Conservation (phyloP, 2,797 vertebrate genomes). For the Melanotaenia maccullochi region DNA sequence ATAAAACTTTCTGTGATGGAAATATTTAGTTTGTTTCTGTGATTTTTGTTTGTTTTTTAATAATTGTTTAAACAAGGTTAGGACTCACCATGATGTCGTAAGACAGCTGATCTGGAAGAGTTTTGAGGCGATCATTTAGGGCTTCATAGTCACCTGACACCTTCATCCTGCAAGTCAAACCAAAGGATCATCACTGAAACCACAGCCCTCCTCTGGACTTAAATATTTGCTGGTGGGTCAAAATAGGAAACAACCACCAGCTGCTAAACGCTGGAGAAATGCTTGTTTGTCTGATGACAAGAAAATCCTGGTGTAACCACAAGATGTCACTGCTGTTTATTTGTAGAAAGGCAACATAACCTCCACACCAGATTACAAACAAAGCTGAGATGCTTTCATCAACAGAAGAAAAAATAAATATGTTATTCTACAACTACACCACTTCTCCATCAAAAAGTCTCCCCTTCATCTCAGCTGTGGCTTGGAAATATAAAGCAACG, state of each 20-base stretch:
- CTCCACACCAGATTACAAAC: neutral
- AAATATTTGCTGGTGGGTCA: neutral
- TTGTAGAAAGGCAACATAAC: rapidly evolving
- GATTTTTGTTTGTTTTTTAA: no score
- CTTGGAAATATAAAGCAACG: neutral
- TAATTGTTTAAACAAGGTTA: neutral
- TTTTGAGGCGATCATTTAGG: constrained; percentile 88
- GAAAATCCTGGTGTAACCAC: neutral
- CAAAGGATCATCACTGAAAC: neutral
- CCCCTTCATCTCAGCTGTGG: neutral
- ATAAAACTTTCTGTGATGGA: neutral
- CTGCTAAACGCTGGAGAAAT: neutral
- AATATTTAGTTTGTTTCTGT: neutral
- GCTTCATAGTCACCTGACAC: constrained; percentile 91
- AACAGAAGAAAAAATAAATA: neutral
- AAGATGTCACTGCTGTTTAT: neutral
- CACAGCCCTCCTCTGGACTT: constrained; percentile 7
- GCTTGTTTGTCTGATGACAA: neutral
- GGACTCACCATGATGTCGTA: constrained; percentile 93
- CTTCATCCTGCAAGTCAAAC: constrained; percentile 86
- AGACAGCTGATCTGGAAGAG: constrained; percentile 91
- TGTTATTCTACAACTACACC: neutral
- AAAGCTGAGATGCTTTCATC: neutral
- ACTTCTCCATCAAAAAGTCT: neutral
- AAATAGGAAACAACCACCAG: neutral